Percentiles rank a stretch among this genome's conserved stretches.
Conservation (phyloP, 2,113 vertebrate genomes). For the Heterotis niloticus region DNA sequence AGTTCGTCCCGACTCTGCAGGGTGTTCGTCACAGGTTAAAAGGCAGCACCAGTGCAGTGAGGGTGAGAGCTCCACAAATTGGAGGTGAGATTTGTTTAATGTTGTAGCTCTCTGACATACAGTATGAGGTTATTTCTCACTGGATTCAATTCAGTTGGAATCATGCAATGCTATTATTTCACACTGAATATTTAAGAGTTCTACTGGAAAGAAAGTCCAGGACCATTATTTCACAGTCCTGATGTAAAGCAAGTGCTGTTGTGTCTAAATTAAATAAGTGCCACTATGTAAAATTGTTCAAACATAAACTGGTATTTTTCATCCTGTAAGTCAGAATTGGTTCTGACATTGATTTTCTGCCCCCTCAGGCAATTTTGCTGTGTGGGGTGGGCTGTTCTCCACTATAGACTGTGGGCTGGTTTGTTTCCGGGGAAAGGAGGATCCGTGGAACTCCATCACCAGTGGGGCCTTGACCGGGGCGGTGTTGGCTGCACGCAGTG, state of each 20-base stretch:
- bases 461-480: constrained; percentile 80
- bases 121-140: neutral
- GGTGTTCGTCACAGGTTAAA: constrained; percentile 72
- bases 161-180: neutral
- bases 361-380: constrained; percentile 75
- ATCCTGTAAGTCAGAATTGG: neutral
- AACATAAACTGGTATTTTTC: neutral
- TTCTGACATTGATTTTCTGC: neutral
- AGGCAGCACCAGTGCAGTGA: constrained; percentile 76
- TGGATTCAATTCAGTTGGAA: neutral
- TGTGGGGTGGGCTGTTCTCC: constrained; percentile 85
- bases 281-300: neutral
- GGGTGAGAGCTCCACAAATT: constrained; percentile 79
- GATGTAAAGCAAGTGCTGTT: neutral
- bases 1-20: constrained; percentile 49
- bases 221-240: too few relatives aligned
- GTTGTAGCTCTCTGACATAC: neutral
- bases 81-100: constrained; percentile 66
- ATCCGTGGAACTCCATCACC: constrained; percentile 85
- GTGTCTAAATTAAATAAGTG: too few relatives aligned
- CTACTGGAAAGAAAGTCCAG: too few relatives aligned
- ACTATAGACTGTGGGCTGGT: constrained; percentile 83
- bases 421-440: constrained; percentile 75
- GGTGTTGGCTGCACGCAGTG: constrained; percentile 79
- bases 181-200: too few relatives aligned